Evolutionary conservation across 2,797 vertebrate species (phyloP), one percentile per base, ranked within the genome.

Genomic region (Eulemur coronatus): DNA sequence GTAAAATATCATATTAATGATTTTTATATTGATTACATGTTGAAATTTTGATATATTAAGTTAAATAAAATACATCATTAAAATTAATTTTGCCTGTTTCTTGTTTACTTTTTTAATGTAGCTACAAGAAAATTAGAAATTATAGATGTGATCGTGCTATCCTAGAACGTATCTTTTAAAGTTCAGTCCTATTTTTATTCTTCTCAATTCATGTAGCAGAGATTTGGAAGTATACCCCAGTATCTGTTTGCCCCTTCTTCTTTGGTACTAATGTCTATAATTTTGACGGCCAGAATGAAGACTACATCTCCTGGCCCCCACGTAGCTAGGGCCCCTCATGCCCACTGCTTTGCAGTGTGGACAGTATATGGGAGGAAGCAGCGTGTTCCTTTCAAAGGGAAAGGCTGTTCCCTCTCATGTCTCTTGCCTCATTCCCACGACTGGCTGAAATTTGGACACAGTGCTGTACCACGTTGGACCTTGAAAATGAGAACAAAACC

Each of bases 251-350:
- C 61, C 13, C 7, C 11, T 63, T 84, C 4, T 93, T 30, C 57
- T 35, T 67, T 80, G 35, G 30, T 46, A 57, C 70, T 22, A 50
- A 30, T 43, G 5, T 28, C 28, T 82, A 28, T 43, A 46, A 46
- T 46, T 92, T 78, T 84, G n/a, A 95, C 22, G 14, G 22, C 17
- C 38, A 80, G 55, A 80, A 80, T 35, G 35, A 87, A 84, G 8
- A 72, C 22, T 24, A 17, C n/a, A 63, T 52, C 52, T 38, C 26
- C 20, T 24, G 55, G 67, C 76, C 10, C 35, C 57, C 4, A 24
- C 0, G 28, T 10, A 59, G n/a, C 1, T 50, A 2, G 4, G 46
- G 22, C 35, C 50, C 5, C 52, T 3, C 24, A 4, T 1, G 22
- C 18, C 13, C 35, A 33, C 12, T 4, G 10, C 50, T 78, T 84